phyloP scores from a whole-genome alignment of 2,888 invertebrate species.

The Troilus luridus region DNA sequence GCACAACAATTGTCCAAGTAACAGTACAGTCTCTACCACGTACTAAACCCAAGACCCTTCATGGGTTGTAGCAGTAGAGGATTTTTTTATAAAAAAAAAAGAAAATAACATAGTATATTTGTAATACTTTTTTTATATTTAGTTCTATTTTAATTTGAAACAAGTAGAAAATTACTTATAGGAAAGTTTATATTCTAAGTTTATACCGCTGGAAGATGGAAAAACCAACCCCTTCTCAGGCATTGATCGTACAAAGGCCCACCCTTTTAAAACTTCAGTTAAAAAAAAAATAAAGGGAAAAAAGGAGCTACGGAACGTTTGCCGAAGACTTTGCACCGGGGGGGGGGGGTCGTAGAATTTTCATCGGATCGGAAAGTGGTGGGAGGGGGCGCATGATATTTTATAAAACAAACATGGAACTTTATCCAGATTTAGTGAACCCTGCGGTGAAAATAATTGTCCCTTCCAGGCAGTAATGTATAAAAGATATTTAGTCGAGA shows the following conservation, averaged over 20 bases:
- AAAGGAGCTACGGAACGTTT: neutral
- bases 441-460: neutral
- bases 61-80: no score
- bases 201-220: neutral
- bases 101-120: no score
- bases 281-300: neutral
- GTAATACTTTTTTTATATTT: no score
- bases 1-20: no score
- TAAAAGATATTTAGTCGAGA: neutral
- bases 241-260: conserved; percentile 18
- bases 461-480: neutral
- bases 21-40: no score
- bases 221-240: neutral
- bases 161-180: neutral
- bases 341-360: neutral
- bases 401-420: conserved; percentile 10
- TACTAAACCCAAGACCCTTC: no score
- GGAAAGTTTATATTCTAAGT: neutral
- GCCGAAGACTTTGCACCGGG: neutral
- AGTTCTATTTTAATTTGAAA: neutral
- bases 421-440: neutral
- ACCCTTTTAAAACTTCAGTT: conserved; percentile 25
- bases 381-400: neutral
- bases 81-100: no score
- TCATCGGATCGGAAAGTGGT: neutral